These are phyloP conservation scores for Aleiodes testaceus DNA, from an alignment of 2,888 invertebrate species.

Conservation along the genomic window DNA sequence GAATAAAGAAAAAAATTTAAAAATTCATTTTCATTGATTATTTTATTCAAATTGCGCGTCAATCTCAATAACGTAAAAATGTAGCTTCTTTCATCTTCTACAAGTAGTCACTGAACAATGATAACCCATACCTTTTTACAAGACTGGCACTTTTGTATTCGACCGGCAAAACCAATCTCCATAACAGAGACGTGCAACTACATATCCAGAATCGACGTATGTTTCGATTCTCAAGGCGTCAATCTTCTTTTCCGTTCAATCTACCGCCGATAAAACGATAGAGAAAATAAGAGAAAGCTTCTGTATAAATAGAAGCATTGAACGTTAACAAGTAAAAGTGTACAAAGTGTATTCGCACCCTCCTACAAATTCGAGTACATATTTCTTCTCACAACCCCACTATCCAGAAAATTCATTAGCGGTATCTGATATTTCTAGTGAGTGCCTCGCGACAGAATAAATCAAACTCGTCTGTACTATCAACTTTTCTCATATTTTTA, in stretches of 20 bases:
- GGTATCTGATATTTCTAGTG: conserved; percentile 71
- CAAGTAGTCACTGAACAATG: conserved; percentile 31
- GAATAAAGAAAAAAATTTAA: not conserved
- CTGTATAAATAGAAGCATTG: conserved; percentile 5
- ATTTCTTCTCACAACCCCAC: conserved; percentile 39
- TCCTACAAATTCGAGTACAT: conserved; percentile 25
- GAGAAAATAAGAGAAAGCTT: conserved; percentile 13
- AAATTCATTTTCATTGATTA: not conserved
- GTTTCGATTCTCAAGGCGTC: conserved; percentile 40
- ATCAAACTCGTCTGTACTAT: conserved; percentile 59
- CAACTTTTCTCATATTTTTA: conserved; percentile 38
- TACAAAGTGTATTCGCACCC: conserved; percentile 32
- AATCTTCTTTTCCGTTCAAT: conserved; percentile 38
- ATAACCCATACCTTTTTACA: conserved; percentile 33
- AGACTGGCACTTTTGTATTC: conserved; percentile 57
- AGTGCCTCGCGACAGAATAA: conserved; percentile 69
- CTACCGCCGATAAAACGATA: conserved; percentile 5
- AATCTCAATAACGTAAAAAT: conserved; percentile 31
- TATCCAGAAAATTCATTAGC: conserved; percentile 65
- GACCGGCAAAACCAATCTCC: conserved; percentile 55
- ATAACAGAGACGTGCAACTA: conserved; percentile 54
- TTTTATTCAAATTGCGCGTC: conserved; percentile 19
- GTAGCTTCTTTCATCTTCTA: not conserved
- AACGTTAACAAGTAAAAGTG: not conserved
- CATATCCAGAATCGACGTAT: conserved; percentile 54